Conservation (phyloP, 2,797 vertebrate genomes). For the Centroberyx gerrardi region DNA sequence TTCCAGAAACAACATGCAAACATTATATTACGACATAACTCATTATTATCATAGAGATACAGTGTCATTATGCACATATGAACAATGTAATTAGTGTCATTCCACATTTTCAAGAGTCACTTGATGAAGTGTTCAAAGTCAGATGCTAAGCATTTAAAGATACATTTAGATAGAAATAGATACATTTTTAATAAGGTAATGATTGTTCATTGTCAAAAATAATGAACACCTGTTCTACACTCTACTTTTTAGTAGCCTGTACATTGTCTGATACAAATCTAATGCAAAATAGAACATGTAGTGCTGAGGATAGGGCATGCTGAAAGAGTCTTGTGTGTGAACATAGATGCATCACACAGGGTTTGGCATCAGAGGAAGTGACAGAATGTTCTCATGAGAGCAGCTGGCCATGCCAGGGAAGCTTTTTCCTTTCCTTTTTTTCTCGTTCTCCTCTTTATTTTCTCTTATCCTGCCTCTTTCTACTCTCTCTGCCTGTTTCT, state of each 20-base stretch:
- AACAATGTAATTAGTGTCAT: background rate
- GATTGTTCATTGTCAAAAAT: background rate
- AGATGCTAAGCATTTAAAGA: too few relatives aligned
- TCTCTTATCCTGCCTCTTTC: constrained; percentile 29
- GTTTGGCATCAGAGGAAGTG: constrained; percentile 65
- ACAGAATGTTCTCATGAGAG: constrained; percentile 77
- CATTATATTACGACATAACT: too few relatives aligned
- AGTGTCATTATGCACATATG: background rate
- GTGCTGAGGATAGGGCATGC: constrained; percentile 4
- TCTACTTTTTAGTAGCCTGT: background rate
- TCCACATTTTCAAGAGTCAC: background rate
- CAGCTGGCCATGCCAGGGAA: constrained; percentile 73
- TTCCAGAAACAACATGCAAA: too few relatives aligned
- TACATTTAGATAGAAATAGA: too few relatives aligned
- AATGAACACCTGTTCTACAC: background rate
- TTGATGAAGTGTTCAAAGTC: background rate
- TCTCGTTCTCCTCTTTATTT: constrained; percentile 43
- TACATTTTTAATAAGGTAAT: background rate
- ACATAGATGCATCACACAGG: constrained; percentile 56
- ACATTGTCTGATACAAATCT: background rate
- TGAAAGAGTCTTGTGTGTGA: constrained; percentile 29
- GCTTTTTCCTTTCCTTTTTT: constrained; percentile 49
- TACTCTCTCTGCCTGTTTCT: constrained; percentile 18
- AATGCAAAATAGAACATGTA: background rate
- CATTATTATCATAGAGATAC: too few relatives aligned